Evolutionary conservation across 2,113 vertebrate genomes (phyloP).

Genomic region (Empidonax traillii): DNA sequence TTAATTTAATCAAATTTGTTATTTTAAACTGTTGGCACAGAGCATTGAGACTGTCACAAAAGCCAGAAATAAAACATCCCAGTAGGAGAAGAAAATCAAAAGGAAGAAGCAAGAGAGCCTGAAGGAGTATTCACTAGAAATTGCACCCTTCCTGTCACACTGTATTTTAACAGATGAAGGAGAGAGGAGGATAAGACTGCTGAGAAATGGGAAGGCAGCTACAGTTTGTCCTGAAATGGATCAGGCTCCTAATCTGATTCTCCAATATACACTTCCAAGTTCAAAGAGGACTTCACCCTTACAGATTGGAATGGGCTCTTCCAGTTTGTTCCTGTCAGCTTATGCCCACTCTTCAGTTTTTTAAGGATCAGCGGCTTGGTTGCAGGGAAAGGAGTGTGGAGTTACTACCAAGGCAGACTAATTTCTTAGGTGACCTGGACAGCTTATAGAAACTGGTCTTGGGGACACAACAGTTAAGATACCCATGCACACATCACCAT

Average conservation of each 20-base stretch:
- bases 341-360: background rate
- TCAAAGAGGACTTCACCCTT: background rate
- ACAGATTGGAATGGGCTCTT: background rate
- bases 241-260: background rate
- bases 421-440: background rate
- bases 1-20: background rate
- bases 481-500: rapidly evolving
- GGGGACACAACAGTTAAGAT: background rate
- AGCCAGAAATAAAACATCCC: background rate
- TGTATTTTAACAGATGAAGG: background rate
- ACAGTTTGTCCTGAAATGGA: background rate
- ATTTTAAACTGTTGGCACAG: background rate
- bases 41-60: background rate
- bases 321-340: background rate
- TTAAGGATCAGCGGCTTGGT: background rate
- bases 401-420: background rate
- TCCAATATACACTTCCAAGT: background rate
- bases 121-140: background rate
- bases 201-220: background rate
- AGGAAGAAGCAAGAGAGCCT: background rate
- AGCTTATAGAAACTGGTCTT: background rate
- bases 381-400: background rate
- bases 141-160: background rate
- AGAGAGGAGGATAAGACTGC: background rate
- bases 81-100: background rate